Base-by-base conservation (phyloP, 2,113 vertebrate genomes). In the Alexandromys fortis region DNA sequence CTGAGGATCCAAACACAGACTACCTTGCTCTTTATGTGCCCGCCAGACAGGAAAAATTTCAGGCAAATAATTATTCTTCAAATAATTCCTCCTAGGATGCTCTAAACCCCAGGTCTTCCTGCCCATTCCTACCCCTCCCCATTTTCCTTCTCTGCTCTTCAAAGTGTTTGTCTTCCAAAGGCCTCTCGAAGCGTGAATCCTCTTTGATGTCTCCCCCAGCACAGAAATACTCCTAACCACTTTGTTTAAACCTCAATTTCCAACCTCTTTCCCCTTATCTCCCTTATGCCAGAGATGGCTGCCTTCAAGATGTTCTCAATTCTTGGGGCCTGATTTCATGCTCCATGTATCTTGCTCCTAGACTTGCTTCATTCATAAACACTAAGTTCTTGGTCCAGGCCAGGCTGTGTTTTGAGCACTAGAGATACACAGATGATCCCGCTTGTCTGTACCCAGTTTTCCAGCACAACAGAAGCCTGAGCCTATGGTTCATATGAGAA, bases 251-350 rank as follows among this genome's bases (percentile, higher is more conserved):
- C 7, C 1, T 67, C 89, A 28, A 17, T 14, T 76, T n/a, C 58
- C 11, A 68, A 33, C 5, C 12, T 52, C 33, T 8, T n/a, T 9
- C 11, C 22, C 49, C 5, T 17, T 14, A 2, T 38, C 67, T 38
- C 30, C n/a, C 49, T 77, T 42, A 26, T 26, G 28, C 8, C 33
- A 26, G 3, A 85, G 33, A 78, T 28, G 52, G 67, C 38, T 22
- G 12, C 70, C 81, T 75, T 91, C 17, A 92, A 92, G 75, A 42
- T 65, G 33, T n/a, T 86, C 90, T 86, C n/a, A 87, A 33, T 93
- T 94, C 24, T 30, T 21, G 65, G 55, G 77, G 33, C 33, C 42
- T 45, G 17, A 65, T 61, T 90, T 75, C 67, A 52, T 10, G 42
- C n/a, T 45, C 5, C 26, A 42, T 2, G 58, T 42, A 63, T 75